Conservation (phyloP, 2,888 invertebrate species). For the Ornithoptera priamus region DNA sequence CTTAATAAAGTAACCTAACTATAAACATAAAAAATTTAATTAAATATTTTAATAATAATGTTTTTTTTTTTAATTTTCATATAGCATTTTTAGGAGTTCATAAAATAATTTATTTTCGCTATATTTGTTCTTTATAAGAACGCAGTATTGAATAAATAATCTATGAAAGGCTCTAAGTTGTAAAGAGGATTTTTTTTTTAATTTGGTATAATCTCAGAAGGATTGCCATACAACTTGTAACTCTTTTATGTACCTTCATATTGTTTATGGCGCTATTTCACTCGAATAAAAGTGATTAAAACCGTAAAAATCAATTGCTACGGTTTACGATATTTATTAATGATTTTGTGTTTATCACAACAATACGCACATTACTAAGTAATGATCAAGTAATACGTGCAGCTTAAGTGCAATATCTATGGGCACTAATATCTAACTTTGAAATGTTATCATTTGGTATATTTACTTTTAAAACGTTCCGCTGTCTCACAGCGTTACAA, state of each 20-base stretch:
- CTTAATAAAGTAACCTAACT: background rate
- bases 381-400: conserved; percentile 6
- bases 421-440: conserved; percentile 1
- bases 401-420: conserved; percentile 9
- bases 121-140: too few species aligned
- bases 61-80: too few species aligned
- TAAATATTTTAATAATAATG: too few species aligned
- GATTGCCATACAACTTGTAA: background rate
- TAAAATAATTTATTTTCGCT: too few species aligned
- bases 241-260: too few species aligned
- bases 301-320: background rate
- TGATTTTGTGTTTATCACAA: conserved; percentile 19
- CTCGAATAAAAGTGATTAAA: background rate
- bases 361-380: conserved; percentile 18
- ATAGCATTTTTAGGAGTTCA: too few species aligned
- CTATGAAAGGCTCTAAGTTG: too few species aligned
- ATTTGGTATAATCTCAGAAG: background rate
- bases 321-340: background rate
- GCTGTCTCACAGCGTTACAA: conserved; percentile 23
- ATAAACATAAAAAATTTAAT: background rate
- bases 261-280: too few species aligned
- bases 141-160: too few species aligned
- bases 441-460: conserved; percentile 15
- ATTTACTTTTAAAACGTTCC: conserved; percentile 3
- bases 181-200: background rate